These are phyloP conservation scores for Mechanitis messenoides DNA, from an alignment of 2,888 invertebrate genomes.

Conservation along the genomic window DNA sequence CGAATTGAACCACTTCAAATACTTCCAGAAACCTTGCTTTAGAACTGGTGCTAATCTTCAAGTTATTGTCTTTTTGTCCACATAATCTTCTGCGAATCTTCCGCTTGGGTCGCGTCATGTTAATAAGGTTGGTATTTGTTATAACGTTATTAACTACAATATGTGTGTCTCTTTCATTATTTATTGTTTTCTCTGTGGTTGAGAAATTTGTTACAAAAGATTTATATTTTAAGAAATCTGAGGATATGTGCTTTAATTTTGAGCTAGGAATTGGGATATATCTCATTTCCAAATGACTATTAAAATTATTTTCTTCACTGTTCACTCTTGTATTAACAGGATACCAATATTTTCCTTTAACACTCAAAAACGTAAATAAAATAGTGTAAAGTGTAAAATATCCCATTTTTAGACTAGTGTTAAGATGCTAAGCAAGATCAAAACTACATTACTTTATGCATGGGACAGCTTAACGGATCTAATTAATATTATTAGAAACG, in stretches of 20 bases:
- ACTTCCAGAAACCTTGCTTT: conserved; percentile 77
- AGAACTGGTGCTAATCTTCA: conserved; percentile 24
- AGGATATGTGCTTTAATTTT: neutral
- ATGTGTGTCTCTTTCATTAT: neutral
- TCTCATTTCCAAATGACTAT: neutral
- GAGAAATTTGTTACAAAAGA: neutral
- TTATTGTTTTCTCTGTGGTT: neutral
- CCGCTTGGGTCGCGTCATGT: conserved; percentile 32
- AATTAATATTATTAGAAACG: conserved; percentile 60
- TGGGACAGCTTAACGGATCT: conserved; percentile 51
- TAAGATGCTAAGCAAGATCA: conserved; percentile 11
- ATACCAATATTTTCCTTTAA: conserved; percentile 47
- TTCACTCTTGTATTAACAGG: conserved; percentile 36
- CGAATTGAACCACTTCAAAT: conserved; percentile 83
- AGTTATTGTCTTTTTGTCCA: conserved; percentile 23
- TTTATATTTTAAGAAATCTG: neutral
- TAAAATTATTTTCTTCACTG: conserved; percentile 15
- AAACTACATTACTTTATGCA: conserved; percentile 21
- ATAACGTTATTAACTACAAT: conserved; percentile 7
- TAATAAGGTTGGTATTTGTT: conserved; percentile 8
- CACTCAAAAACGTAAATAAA: conserved; percentile 7
- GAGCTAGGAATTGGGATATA: neutral
- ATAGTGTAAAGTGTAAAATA: conserved; percentile 10
- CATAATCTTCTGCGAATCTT: conserved; percentile 35
- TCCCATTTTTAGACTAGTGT: conserved; percentile 16